These are phyloP conservation scores for Sterrhoptilus dennistouni DNA, from an alignment of 2,113 vertebrate genomes.

Conservation along the genomic window DNA sequence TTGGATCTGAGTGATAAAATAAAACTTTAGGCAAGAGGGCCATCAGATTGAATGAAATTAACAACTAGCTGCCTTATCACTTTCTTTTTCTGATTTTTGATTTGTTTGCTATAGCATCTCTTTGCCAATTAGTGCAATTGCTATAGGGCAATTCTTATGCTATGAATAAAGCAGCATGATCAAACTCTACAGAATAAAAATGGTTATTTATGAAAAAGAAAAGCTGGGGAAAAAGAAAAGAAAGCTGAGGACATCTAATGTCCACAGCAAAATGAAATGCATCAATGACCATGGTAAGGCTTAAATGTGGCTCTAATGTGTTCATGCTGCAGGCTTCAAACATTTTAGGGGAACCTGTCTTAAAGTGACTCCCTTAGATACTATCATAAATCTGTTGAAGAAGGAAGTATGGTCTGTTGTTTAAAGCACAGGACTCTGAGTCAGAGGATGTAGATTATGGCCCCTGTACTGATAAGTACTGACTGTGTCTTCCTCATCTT, in stretches of 20 bases:
- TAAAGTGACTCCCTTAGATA: not conserved
- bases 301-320: not conserved
- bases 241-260: not conserved
- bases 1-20: not conserved
- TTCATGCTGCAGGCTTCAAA: not conserved
- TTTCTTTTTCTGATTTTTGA: not conserved
- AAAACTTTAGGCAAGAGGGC: not conserved
- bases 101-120: not conserved
- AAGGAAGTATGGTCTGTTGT: not conserved
- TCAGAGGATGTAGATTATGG: constrained; percentile 32
- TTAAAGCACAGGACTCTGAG: constrained; percentile 44
- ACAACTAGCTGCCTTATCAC: not conserved
- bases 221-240: not conserved
- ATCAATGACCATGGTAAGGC: not conserved
- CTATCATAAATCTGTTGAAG: not conserved
- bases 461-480: not conserved
- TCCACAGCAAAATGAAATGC: not conserved
- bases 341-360: not conserved
- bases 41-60: not conserved
- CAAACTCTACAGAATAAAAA: not conserved
- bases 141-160: not conserved
- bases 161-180: not conserved
- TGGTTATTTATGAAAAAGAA: not conserved
- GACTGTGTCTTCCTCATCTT: not conserved
- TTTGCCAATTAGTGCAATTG: not conserved